Conservation (phyloP, 2,113 vertebrate species). For the Salvelinus fontinalis region DNA sequence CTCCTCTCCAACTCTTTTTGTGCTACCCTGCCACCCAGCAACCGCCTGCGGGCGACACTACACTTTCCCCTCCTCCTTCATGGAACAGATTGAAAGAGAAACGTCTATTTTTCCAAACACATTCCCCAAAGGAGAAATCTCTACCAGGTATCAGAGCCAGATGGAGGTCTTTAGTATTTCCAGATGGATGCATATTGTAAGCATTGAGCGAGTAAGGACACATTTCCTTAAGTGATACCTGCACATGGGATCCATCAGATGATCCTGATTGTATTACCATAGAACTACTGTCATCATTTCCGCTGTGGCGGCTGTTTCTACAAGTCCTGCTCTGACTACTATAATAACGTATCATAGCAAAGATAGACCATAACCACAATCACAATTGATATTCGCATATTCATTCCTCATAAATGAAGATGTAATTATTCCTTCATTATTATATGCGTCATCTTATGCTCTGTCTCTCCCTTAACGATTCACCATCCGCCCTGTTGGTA, state of each 20-base stretch:
- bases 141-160: neutral
- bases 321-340: neutral
- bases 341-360: neutral
- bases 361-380: neutral
- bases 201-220: neutral
- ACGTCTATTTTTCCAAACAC: neutral
- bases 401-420: no score
- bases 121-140: neutral
- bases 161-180: neutral
- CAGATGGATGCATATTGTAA: neutral
- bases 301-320: neutral
- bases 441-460: no score
- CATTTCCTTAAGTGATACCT: neutral
- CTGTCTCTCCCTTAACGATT: neutral
- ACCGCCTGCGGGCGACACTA: constrained; percentile 3
- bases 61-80: constrained; percentile 12
- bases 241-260: neutral
- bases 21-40: neutral
- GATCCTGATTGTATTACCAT: neutral
- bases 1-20: no score
- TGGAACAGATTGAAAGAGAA: neutral
- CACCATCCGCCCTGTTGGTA: neutral
- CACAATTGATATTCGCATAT: no score
- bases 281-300: neutral
- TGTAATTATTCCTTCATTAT: no score